These are phyloP conservation scores for Rhinella marina DNA, from an alignment of 2,797 vertebrate species.

Conservation along the genomic window DNA sequence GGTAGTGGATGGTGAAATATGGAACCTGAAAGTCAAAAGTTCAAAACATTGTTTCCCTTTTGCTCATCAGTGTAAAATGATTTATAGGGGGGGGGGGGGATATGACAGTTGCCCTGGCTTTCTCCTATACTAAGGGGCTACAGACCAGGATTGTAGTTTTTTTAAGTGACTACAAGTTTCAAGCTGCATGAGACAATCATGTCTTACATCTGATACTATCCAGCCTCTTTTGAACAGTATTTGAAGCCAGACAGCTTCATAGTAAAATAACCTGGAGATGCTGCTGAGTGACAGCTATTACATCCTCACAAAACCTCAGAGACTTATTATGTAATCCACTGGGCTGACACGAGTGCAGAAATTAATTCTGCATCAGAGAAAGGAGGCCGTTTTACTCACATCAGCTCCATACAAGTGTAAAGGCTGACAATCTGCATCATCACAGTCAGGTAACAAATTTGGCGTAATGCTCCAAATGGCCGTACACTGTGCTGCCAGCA, in stretches of 20 bases:
- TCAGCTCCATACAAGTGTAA: slow-evolving; percentile 41
- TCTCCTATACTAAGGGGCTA: neutral
- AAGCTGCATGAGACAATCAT: neutral
- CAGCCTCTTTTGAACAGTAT: neutral
- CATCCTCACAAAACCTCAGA: slow-evolving; percentile 6
- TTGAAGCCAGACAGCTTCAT: neutral
- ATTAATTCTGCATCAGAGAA: slow-evolving; percentile 42
- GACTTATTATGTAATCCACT: slow-evolving; percentile 31
- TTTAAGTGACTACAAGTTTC: neutral
- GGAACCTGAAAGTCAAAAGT: no score
- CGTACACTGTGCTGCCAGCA: slow-evolving; percentile 31
- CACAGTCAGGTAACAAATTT: slow-evolving; percentile 41
- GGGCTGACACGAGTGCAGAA: slow-evolving; percentile 1
- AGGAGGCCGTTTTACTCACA: slow-evolving; percentile 4
- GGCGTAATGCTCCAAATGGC: slow-evolving; percentile 27
- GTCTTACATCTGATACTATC: neutral
- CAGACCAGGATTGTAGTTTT: neutral
- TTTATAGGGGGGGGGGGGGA: no score
- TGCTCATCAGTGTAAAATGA: no score
- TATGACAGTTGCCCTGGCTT: neutral
- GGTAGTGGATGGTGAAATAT: no score
- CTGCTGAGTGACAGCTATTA: slow-evolving; percentile 28
- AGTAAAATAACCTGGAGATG: slow-evolving; percentile 1
- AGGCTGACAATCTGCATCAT: slow-evolving; percentile 39
- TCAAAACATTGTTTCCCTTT: no score